A percentile compares a stretch with the other conserved stretches of the same genome.
Evolutionary conservation across 2,113 vertebrate species (phyloP).

Genomic region (Nipponia nippon): DNA sequence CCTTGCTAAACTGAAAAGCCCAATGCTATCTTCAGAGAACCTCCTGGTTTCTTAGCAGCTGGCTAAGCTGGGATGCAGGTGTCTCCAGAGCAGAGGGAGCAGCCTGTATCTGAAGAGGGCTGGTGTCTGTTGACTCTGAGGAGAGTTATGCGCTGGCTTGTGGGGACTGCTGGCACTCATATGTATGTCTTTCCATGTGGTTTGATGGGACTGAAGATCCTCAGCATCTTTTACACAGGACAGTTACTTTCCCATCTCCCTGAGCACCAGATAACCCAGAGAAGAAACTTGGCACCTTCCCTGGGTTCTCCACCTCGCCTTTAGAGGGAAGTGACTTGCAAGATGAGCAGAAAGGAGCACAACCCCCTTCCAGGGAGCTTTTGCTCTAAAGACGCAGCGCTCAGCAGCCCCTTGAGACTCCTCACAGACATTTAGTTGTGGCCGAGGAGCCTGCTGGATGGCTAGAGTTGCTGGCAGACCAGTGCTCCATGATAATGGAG

Average conservation of each 20-base stretch:
- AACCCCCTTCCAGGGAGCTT: not conserved
- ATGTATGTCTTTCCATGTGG: not conserved
- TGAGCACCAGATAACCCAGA: not conserved
- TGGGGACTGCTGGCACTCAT: not conserved
- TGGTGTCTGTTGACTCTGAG: not conserved
- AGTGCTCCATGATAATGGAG: conserved; percentile 33
- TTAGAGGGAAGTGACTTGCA: not conserved
- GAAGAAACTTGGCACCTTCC: not conserved
- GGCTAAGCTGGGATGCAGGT: not conserved
- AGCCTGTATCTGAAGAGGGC: not conserved
- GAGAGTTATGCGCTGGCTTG: not conserved
- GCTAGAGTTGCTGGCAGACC: conserved; percentile 5
- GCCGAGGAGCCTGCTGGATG: not conserved
- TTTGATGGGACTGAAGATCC: not conserved
- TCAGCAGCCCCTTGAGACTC: not conserved
- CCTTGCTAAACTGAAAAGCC: not conserved
- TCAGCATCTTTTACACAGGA: not conserved
- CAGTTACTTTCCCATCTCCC: not conserved
- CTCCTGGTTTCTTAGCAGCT: not conserved
- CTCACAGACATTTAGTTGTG: not conserved
- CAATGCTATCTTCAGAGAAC: not conserved
- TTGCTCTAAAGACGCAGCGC: not conserved
- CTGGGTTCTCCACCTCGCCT: not conserved
- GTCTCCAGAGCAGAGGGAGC: not conserved
- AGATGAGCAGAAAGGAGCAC: not conserved